These are phyloP conservation scores for Theonella swinhoei DNA, from an alignment of 37 sponge, comb jelly and placozoan species.

Conservation along the genomic window DNA sequence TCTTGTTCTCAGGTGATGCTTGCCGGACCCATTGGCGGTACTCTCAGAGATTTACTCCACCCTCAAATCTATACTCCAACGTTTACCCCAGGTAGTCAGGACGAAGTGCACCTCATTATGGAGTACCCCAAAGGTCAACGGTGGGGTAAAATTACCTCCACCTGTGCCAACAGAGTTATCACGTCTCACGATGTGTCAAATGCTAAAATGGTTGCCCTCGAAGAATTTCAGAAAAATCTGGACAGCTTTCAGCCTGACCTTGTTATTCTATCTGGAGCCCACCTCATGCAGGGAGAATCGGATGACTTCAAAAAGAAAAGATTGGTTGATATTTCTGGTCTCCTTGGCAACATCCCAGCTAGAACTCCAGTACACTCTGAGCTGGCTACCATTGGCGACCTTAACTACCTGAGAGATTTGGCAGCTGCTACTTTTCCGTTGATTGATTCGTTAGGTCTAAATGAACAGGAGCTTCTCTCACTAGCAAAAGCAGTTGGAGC, in stretches of 20 bases:
- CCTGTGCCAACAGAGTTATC: conserved; percentile 91
- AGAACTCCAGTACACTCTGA: conserved; percentile 79
- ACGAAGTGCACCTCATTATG: conserved; percentile 92
- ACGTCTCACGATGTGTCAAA: conserved; percentile 91
- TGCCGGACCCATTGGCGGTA: conserved; percentile 75
- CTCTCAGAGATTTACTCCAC: conserved; percentile 53
- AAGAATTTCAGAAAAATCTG: conserved; percentile 38
- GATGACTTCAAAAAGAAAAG: conserved; percentile 29
- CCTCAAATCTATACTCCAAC: conserved; percentile 33
- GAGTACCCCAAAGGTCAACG: conserved; percentile 74
- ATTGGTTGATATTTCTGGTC: conserved; percentile 18
- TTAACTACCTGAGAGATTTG: conserved; percentile 52
- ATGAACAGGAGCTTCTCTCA: conserved; percentile 87
- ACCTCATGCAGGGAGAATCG: conserved; percentile 72
- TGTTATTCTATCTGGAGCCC: conserved; percentile 81
- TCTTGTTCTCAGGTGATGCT: conserved; percentile 48
- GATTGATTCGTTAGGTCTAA: conserved; percentile 88
- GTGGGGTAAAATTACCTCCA: conserved; percentile 69
- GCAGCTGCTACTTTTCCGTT: conserved; percentile 38
- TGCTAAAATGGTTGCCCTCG: conserved; percentile 68
- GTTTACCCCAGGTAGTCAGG: conserved; percentile 16
- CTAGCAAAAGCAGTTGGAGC: conserved; percentile 55
- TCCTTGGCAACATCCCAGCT: conserved; percentile 32
- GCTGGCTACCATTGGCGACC: conserved; percentile 83
- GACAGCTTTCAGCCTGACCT: conserved; percentile 54